A percentile compares a stretch with the other conserved stretches of the same genome.
These are phyloP conservation scores for Dolichallabes microphthalmus DNA, from an alignment of 2,113 vertebrate genomes.

Conservation along the genomic window DNA sequence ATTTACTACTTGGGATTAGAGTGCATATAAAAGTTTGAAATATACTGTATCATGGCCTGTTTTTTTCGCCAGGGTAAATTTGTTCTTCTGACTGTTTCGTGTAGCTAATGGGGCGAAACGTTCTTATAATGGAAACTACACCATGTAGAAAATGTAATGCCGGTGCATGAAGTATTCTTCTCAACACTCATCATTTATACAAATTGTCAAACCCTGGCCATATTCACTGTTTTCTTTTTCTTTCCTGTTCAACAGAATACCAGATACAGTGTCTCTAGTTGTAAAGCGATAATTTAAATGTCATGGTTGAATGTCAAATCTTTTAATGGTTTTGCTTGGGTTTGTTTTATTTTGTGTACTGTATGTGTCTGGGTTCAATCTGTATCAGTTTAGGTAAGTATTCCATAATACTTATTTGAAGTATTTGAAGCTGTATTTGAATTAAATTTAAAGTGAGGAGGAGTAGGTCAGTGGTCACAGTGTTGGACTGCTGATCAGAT, in stretches of 20 bases:
- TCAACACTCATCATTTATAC: constrained; percentile 19
- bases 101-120: constrained; percentile 1
- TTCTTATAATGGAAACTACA: constrained; percentile 26
- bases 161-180: background rate
- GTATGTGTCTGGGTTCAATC: background rate
- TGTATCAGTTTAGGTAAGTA: background rate
- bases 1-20: background rate
- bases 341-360: background rate
- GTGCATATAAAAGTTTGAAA: background rate
- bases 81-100: background rate
- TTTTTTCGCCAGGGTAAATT: constrained; percentile 10
- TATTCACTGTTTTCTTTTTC: background rate
- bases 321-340: background rate
- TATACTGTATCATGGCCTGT: background rate
- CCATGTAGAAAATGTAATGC: constrained; percentile 26
- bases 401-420: too few species aligned
- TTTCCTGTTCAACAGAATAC: background rate
- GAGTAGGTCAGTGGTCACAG: too few species aligned
- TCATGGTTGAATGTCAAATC: constrained; percentile 9
- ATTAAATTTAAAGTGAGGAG: background rate
- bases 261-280: background rate
- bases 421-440: background rate
- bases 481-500: too few species aligned
- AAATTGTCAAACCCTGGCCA: background rate
- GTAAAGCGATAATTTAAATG: constrained; percentile 6